Conservation (phyloP, 1,140 invertebrate genomes). For the Heterodera carotae region DNA sequence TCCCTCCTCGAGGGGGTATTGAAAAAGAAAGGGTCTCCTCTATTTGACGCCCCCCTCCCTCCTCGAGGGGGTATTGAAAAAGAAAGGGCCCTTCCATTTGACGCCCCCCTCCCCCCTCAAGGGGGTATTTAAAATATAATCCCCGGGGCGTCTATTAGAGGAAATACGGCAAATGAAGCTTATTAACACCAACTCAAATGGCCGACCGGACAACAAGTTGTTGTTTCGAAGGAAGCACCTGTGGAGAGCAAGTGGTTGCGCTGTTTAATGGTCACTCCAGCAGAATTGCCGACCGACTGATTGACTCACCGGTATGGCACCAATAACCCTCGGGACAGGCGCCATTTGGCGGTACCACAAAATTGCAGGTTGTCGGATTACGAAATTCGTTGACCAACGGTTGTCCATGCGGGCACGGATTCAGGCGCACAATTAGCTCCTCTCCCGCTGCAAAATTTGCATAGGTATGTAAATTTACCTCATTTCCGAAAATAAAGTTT, state of each 20-base stretch:
- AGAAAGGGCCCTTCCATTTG: too few relatives aligned
- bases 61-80: too few relatives aligned
- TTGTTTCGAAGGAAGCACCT: constrained; percentile 58
- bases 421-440: constrained; percentile 25
- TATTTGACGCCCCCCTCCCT: too few relatives aligned
- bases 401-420: constrained; percentile 58
- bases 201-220: constrained; percentile 56
- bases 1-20: too few relatives aligned
- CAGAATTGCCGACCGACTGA: too few relatives aligned
- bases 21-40: too few relatives aligned
- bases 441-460: neutral
- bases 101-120: too few relatives aligned
- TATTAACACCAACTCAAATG: constrained; percentile 31
- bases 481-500: neutral
- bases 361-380: constrained; percentile 62
- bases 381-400: constrained; percentile 60
- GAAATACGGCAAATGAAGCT: too few relatives aligned
- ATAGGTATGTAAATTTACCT: neutral
- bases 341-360: constrained; percentile 61
- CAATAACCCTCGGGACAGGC: constrained; percentile 61
- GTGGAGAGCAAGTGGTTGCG: constrained; percentile 32
- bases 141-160: too few relatives aligned
- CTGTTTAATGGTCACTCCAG: too few relatives aligned
- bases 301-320: constrained; percentile 31
- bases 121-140: too few relatives aligned